phyloP scores from a whole-genome alignment of 2,797 vertebrate species.

The Crotalus adamanteus region DNA sequence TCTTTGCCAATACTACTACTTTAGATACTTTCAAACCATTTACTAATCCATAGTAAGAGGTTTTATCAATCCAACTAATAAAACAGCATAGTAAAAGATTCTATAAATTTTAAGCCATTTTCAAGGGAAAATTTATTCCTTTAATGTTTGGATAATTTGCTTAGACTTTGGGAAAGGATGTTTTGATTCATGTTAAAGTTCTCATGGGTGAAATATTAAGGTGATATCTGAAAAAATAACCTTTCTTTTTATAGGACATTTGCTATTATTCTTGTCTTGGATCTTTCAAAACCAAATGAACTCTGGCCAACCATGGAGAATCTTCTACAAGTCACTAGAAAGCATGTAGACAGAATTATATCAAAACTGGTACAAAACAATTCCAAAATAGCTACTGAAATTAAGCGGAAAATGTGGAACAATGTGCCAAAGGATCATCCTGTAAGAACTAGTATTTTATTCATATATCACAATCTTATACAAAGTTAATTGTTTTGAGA shows the following conservation, averaged over 20 bases:
- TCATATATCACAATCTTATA: conserved; percentile 53
- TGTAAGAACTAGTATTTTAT: conserved; percentile 75
- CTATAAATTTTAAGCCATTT: conserved; percentile 5
- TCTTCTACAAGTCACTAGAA: conserved; percentile 80
- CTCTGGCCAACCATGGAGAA: conserved; percentile 90
- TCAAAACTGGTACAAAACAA: conserved; percentile 74
- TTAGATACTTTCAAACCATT: not conserved
- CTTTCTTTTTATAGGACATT: conserved; percentile 76
- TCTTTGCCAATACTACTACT: not conserved
- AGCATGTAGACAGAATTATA: conserved; percentile 78
- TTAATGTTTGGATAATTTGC: not conserved
- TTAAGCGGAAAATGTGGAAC: conserved; percentile 69
- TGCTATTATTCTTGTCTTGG: conserved; percentile 86
- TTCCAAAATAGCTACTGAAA: conserved; percentile 73
- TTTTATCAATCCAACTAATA: conserved; percentile 14
- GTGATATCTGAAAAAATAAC: not conserved
- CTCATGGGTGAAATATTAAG: conserved; percentile 6
- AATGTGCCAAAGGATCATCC: conserved; percentile 87
- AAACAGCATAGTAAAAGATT: not conserved
- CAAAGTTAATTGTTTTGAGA: conserved; percentile 63
- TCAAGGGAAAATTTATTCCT: conserved; percentile 8
- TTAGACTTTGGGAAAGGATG: not conserved
- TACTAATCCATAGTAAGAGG: not conserved
- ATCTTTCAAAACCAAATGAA: conserved; percentile 86
- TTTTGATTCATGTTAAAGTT: not conserved